phyloP scores from a whole-genome alignment of 92 coral and sea anemone genomes.

The Pocillopora meandrina region DNA sequence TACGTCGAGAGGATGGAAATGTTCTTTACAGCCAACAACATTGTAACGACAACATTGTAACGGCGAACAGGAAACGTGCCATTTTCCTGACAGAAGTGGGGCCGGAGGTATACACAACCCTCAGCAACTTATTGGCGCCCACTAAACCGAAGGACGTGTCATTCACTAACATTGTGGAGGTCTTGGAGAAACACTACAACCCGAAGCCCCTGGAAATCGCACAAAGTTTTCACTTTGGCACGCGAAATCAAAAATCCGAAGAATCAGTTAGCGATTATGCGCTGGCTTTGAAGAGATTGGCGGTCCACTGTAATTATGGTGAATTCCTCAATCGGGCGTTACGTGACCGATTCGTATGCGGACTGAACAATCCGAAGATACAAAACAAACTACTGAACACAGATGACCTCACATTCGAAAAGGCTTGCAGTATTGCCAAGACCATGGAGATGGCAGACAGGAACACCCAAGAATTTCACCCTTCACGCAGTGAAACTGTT shows the following conservation, averaged over 20 bases:
- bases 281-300: conserved; percentile 60
- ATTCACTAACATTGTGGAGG: conserved; percentile 27
- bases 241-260: conserved; percentile 45
- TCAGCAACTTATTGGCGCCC: conserved; percentile 52
- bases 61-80: conserved; percentile 49
- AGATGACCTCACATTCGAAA: conserved; percentile 50
- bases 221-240: conserved; percentile 58
- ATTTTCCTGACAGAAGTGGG: conserved; percentile 61
- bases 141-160: conserved; percentile 42
- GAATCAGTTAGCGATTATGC: conserved; percentile 54
- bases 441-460: conserved; percentile 69
- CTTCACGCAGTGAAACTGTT: conserved; percentile 10
- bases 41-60: conserved; percentile 26
- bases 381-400: conserved; percentile 54
- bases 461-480: conserved; percentile 60
- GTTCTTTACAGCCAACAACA: conserved; percentile 61
- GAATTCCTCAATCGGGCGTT: conserved; percentile 51
- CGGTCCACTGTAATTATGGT: conserved; percentile 63
- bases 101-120: conserved; percentile 56
- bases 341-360: conserved; percentile 72
- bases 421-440: conserved; percentile 50
- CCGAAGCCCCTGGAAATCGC: conserved; percentile 52
- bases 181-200: conserved; percentile 49
- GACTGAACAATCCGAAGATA: conserved; percentile 46
- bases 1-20: conserved; percentile 63